Conservation (phyloP, 2,888 invertebrate species). For the Yponomeuta evonymella region DNA sequence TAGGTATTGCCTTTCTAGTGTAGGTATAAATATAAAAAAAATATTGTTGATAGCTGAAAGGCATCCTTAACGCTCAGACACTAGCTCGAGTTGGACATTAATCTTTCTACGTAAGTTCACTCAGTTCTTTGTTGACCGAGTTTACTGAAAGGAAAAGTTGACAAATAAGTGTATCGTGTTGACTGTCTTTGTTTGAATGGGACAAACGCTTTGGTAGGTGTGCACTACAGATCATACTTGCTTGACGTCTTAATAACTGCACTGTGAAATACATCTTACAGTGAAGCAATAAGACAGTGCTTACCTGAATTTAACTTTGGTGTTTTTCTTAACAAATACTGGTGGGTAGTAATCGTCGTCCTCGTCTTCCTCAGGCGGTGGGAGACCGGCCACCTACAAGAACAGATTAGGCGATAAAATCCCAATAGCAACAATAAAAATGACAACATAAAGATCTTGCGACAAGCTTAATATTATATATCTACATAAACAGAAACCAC, state of each 20-base stretch:
- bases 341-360: constrained; percentile 83
- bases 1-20: too few relatives aligned
- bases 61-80: too few relatives aligned
- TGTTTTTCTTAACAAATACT: constrained; percentile 83
- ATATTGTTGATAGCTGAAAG: too few relatives aligned
- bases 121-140: not conserved
- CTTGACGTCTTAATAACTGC: too few relatives aligned
- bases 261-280: too few relatives aligned
- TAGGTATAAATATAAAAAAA: too few relatives aligned
- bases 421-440: not conserved
- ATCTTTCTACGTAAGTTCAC: not conserved
- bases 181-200: not conserved
- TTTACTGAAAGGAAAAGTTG: not conserved
- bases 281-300: not conserved
- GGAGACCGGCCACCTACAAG: constrained; percentile 79
- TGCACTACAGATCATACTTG: too few relatives aligned
- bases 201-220: too few relatives aligned
- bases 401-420: not conserved
- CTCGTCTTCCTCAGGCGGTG: constrained; percentile 83
- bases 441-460: not conserved
- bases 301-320: constrained; percentile 82
- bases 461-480: too few relatives aligned
- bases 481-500: too few relatives aligned
- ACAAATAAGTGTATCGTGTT: not conserved
- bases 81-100: too few relatives aligned